Evolutionary conservation across 1,140 invertebrate species (phyloP).

Genomic region (Semibalanus balanoides): DNA sequence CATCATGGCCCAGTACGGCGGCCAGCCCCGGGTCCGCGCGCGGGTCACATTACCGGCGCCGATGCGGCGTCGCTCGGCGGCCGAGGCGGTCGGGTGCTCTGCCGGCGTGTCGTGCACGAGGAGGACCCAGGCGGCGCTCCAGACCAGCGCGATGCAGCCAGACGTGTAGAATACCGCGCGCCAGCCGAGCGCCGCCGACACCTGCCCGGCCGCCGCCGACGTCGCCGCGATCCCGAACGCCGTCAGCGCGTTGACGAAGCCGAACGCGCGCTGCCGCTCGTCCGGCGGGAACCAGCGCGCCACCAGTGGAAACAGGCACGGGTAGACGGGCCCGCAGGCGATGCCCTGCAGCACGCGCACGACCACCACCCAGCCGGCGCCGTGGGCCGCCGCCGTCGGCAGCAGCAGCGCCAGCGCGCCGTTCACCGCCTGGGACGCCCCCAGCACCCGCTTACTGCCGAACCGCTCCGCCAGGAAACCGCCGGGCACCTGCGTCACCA

Average conservation of each 20-base stretch:
- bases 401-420: neutral
- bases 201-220: slow-evolving; percentile 37
- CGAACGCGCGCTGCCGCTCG: neutral
- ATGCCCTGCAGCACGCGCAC: neutral
- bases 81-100: slow-evolving; percentile 12
- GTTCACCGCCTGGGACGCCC: neutral
- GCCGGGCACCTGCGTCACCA: slow-evolving; percentile 55
- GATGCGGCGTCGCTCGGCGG: slow-evolving; percentile 4
- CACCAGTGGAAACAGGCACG: neutral
- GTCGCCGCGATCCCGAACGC: slow-evolving; percentile 7
- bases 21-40: too few relatives aligned
- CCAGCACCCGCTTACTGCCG: neutral
- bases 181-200: slow-evolving; percentile 41
- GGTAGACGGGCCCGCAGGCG: neutral
- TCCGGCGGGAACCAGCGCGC: neutral
- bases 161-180: slow-evolving; percentile 55
- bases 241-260: too few relatives aligned
- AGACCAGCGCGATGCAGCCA: slow-evolving; percentile 38
- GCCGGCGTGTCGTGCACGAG: slow-evolving; percentile 36
- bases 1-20: neutral
- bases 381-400: neutral
- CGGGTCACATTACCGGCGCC: too few relatives aligned
- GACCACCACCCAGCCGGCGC: neutral
- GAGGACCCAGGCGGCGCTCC: slow-evolving; percentile 53
- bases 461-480: slow-evolving; percentile 50